These are phyloP conservation scores for Pterocles gutturalis DNA, from an alignment of 2,113 vertebrate genomes.

Conservation along the genomic window DNA sequence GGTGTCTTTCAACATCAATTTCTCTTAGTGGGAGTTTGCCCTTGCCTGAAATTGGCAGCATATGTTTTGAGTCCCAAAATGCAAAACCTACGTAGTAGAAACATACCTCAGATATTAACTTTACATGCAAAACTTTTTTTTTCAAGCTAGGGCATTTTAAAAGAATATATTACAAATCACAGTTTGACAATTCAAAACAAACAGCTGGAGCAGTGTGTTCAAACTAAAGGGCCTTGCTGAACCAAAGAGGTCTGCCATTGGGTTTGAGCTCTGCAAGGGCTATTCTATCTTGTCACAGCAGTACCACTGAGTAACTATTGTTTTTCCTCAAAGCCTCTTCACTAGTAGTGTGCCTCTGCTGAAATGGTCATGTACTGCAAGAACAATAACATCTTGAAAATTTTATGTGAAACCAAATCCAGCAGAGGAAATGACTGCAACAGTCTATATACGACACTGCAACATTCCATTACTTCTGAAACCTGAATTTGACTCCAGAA, in stretches of 20 bases:
- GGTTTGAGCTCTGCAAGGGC: not conserved
- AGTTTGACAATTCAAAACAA: not conserved
- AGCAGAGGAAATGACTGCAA: not conserved
- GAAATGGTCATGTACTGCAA: not conserved
- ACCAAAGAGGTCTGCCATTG: fast-evolving
- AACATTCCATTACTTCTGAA: not conserved
- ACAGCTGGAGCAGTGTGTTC: not conserved
- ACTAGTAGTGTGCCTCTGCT: not conserved
- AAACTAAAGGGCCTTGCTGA: not conserved
- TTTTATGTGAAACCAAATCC: not conserved
- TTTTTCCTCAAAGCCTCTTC: not conserved
- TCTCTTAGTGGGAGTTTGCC: not conserved
- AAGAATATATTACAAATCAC: not conserved
- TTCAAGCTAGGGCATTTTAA: not conserved
- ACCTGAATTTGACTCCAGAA: not conserved
- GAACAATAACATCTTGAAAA: not conserved
- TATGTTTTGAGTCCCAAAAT: not conserved
- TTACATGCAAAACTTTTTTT: not conserved
- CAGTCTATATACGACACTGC: not conserved
- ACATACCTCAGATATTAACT: not conserved
- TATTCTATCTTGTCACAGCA: not conserved
- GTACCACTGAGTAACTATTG: not conserved
- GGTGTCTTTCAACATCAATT: not conserved
- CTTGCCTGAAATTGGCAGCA: not conserved
- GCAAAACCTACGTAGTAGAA: not conserved